Evolutionary conservation across 2,113 vertebrate genomes (phyloP).

Genomic region (Rhadina sibilatrix): DNA sequence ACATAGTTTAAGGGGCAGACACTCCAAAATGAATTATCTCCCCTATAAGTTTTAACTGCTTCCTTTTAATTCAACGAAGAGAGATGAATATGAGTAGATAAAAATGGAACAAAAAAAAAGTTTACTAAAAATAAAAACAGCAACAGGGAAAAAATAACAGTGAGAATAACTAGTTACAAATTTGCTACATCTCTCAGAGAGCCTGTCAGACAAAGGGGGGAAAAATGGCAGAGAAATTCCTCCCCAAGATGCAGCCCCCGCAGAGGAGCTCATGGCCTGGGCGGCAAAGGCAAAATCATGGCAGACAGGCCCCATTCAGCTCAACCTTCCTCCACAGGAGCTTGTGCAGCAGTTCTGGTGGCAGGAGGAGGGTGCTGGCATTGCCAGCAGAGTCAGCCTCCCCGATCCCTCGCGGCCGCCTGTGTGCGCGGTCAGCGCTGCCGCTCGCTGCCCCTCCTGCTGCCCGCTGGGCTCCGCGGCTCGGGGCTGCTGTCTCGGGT

Average conservation of each 20-base stretch:
- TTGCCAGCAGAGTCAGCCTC: neutral
- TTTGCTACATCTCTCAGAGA: neutral
- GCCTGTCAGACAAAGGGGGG: too few species aligned
- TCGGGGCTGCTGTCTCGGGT: rapidly evolving
- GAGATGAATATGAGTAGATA: neutral
- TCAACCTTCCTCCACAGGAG: rapidly evolving
- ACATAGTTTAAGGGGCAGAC: neutral
- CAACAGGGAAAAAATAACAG: neutral
- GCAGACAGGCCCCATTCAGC: neutral
- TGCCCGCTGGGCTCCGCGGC: rapidly evolving
- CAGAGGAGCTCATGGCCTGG: neutral
- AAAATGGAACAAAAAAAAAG: neutral
- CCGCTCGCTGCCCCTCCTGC: neutral
- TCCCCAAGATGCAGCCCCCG: rapidly evolving
- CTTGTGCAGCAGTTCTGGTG: neutral
- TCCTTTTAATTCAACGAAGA: neutral
- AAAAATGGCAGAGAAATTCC: too few species aligned
- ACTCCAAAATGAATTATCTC: neutral
- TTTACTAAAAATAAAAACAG: neutral
- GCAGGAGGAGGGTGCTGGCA: neutral
- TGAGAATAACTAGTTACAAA: neutral
- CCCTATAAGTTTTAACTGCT: neutral
- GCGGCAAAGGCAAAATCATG: neutral
- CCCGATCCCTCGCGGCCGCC: rapidly evolving
- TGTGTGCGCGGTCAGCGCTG: rapidly evolving